Conservation (phyloP, 2,797 vertebrate species). For the Setipinna tenuifilis region DNA sequence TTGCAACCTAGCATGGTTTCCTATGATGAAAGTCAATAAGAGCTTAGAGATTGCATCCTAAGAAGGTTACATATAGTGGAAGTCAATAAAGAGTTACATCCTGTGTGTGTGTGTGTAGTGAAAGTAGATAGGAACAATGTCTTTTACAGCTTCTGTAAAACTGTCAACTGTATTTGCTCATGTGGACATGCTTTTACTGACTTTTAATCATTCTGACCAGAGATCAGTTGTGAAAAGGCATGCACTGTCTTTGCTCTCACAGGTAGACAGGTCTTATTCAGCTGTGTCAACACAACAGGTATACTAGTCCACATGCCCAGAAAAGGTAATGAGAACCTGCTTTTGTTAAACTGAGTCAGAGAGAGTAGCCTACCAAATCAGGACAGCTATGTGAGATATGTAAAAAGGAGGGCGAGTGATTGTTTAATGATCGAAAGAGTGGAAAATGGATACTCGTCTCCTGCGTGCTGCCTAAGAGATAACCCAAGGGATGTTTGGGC, state of each 20-base stretch:
- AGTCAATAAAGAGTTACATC: not conserved
- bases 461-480: not conserved
- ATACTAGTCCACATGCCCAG: not conserved
- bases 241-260: not conserved
- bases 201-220: not conserved
- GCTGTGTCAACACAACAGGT: not conserved
- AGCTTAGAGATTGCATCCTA: not conserved
- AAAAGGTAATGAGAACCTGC: not conserved
- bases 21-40: too few species aligned
- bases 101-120: not conserved
- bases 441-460: slow-evolving; percentile 3
- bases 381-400: not conserved
- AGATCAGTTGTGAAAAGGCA: not conserved
- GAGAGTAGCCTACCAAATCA: slow-evolving; percentile 8
- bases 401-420: not conserved
- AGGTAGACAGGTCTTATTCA: not conserved
- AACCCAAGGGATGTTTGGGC: slow-evolving; percentile 26
- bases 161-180: not conserved
- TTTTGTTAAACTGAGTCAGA: not conserved
- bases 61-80: too few species aligned
- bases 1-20: not conserved
- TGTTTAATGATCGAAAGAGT: not conserved
- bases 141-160: not conserved
- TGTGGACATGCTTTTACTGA: not conserved
- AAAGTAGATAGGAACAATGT: not conserved